Evolutionary conservation across 2,113 vertebrate genomes (phyloP).

Genomic region (Eubucco bourcierii): DNA sequence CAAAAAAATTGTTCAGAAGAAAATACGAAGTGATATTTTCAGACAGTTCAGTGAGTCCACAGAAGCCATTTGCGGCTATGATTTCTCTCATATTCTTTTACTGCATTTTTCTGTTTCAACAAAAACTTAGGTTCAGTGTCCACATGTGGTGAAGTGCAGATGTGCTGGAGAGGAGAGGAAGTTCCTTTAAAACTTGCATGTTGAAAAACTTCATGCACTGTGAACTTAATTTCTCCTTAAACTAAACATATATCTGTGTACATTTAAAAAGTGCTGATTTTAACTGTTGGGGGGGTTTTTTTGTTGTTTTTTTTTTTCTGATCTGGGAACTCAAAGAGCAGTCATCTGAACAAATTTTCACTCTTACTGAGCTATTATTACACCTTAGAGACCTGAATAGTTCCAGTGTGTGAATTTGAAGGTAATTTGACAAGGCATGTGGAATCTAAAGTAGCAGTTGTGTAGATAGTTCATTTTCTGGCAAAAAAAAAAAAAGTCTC

Average conservation of each 20-base stretch:
- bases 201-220: background rate
- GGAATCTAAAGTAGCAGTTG: conserved; percentile 40
- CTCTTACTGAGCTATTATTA: conserved; percentile 50
- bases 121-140: background rate
- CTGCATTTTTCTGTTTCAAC: conserved; percentile 22
- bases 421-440: conserved; percentile 56
- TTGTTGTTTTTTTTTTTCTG: conserved; percentile 55
- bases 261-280: conserved; percentile 48
- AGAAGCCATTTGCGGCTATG: background rate
- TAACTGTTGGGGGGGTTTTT: too few relatives aligned
- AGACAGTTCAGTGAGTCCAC: background rate
- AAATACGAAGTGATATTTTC: conserved; percentile 21
- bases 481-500: background rate
- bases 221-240: conserved; percentile 54
- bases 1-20: background rate
- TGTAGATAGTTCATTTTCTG: conserved; percentile 13
- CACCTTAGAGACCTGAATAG: conserved; percentile 25
- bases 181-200: background rate
- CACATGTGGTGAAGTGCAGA: conserved; percentile 35
- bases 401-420: conserved; percentile 30
- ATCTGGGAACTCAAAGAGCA: conserved; percentile 10
- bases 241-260: conserved; percentile 24
- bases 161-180: conserved; percentile 25
- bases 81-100: conserved; percentile 33
- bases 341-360: conserved; percentile 45